Percentiles rank a stretch among this genome's conserved stretches.
phyloP scores from a whole-genome alignment of 2,888 invertebrate species.

The Agonopterix heracliana region DNA sequence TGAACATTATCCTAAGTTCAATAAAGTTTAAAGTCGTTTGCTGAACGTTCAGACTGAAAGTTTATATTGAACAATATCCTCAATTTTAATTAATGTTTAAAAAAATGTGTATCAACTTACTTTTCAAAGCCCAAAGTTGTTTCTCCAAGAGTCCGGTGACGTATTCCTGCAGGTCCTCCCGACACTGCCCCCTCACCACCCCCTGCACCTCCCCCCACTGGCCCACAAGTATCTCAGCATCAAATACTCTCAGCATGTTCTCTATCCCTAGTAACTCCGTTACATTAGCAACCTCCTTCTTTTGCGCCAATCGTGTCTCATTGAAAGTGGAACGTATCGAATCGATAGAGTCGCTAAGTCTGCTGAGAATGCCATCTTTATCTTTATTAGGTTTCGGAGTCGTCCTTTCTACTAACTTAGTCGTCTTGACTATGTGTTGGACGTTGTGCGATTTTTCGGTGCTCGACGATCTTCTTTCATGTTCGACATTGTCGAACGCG shows the following conservation, averaged over 20 bases:
- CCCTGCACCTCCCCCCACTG: slow-evolving; percentile 73
- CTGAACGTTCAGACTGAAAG: too few relatives aligned
- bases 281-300: slow-evolving; percentile 23
- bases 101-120: slow-evolving; percentile 66
- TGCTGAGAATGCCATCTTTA: slow-evolving; percentile 41
- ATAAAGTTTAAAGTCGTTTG: too few relatives aligned
- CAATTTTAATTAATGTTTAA: too few relatives aligned
- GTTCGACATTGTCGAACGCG: slow-evolving; percentile 38
- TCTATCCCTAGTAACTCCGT: slow-evolving; percentile 56
- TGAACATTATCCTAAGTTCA: too few relatives aligned
- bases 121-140: slow-evolving; percentile 82
- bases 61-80: too few relatives aligned
- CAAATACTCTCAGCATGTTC: slow-evolving; percentile 73
- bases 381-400: slow-evolving; percentile 45
- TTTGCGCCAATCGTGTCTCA: slow-evolving; percentile 47
- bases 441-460: slow-evolving; percentile 67
- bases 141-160: slow-evolving; percentile 75
- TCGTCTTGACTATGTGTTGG: slow-evolving; percentile 61
- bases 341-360: slow-evolving; percentile 52
- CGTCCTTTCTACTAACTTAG: slow-evolving; percentile 40
- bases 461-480: slow-evolving; percentile 38
- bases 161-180: slow-evolving; percentile 75
- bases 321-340: slow-evolving; percentile 53
- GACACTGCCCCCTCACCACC: slow-evolving; percentile 68
- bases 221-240: slow-evolving; percentile 70